phyloP scores from a whole-genome alignment of 2,797 vertebrate species.

The Enteromius trimaculatus region DNA sequence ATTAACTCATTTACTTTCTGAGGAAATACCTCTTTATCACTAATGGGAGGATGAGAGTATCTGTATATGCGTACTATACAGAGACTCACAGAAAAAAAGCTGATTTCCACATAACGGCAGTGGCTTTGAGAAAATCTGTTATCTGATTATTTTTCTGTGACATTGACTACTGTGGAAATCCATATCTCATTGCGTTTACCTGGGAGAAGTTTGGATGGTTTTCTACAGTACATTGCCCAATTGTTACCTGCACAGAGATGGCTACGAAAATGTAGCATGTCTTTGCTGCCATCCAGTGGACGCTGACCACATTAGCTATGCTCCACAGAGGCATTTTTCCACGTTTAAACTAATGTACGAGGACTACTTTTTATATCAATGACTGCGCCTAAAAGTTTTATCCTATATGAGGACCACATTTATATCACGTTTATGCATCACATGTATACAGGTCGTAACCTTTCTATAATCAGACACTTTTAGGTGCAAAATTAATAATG shows the following conservation, averaged over 20 bases:
- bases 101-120: not conserved
- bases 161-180: not conserved
- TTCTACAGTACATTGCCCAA: not conserved
- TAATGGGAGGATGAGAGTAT: not conserved
- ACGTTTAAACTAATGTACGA: not conserved
- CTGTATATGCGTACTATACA: too few relatives aligned
- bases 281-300: constrained; percentile 28
- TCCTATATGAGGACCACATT: too few relatives aligned
- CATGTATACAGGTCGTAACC: not conserved
- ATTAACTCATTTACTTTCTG: not conserved
- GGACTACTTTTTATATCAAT: not conserved
- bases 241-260: not conserved
- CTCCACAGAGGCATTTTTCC: not conserved
- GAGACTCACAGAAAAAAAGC: not conserved
- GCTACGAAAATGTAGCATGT: not conserved
- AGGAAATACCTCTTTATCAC: not conserved
- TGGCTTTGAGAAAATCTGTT: not conserved
- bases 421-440: too few relatives aligned
- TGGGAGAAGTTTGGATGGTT: too few relatives aligned
- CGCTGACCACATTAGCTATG: not conserved
- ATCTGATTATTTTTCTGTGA: not conserved
- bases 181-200: not conserved
- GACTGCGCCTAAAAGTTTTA: not conserved
- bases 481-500: not conserved
- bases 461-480: not conserved